Base-by-base conservation (phyloP, 2,797 vertebrate species). In the Onychomys leucogaster region DNA sequence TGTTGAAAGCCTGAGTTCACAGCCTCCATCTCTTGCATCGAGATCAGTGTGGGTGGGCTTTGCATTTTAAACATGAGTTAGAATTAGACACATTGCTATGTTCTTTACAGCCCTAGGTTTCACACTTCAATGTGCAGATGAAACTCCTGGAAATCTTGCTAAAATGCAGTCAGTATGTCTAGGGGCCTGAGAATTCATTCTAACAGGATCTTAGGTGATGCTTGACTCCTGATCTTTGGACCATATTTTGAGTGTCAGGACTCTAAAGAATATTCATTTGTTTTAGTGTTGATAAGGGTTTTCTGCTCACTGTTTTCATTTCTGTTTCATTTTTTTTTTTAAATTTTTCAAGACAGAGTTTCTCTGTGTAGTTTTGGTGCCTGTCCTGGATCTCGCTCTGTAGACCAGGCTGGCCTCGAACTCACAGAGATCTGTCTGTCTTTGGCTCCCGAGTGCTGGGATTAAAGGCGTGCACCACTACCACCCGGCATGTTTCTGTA, bases 291-390 rank as follows among this genome's bases (percentile, higher is more conserved):
- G 41, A 46, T 82, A 69, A 81, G 67, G 34, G 17, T 82, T 82
- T 69, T 94, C 67, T 92, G n/a, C 23, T 88, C 29, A 23, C 23
- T 12, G 23, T 81, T 95, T 59, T 93, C 7, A 76, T 89, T 81
- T 83, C 29, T 43, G 17, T 78, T 90, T 23, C 67, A 13, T 2
- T 13, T 52, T 52, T 52, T 52, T 52, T 52, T 52, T 13, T 13
- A 9, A 49, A 11, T 52, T 52, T 52, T 52, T 52, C 49, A 13
- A 52, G 49, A 52, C 49, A 52, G 49, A 14, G 49, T 52, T 52
- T 52, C 49, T 52, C 12, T 52, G 49, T 52, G 11, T 52, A 14
- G 11, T 52, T 52, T 52, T 52, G 49, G 49, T 52, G 49, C 49
- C 49, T 52, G 49, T 52, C 49, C 49, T 52, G 49, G 49, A 52